A percentile compares a stretch with the other conserved stretches of the same genome.
phyloP scores from a whole-genome alignment of 2,888 invertebrate species.

The Idaea straminata region DNA sequence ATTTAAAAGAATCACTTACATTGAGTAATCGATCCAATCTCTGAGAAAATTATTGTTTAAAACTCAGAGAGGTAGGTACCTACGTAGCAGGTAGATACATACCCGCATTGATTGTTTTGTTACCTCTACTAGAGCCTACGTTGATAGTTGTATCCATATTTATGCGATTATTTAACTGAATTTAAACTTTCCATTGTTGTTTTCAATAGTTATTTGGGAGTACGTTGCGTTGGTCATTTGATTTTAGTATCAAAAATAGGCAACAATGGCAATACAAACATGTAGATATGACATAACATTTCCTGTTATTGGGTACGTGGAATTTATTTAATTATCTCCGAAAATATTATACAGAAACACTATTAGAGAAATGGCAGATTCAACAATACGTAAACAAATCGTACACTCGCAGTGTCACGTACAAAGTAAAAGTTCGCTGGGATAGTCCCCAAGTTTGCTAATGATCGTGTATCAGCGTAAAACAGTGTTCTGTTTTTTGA shows the following conservation, averaged over 20 bases:
- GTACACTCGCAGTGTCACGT: neutral
- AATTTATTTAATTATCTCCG: neutral
- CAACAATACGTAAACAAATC: neutral
- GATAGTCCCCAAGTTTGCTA: slow-evolving; percentile 10
- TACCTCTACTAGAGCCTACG: neutral
- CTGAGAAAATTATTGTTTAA: slow-evolving; percentile 23
- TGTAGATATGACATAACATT: neutral
- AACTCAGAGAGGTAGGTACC: neutral
- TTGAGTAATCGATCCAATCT: slow-evolving; percentile 37
- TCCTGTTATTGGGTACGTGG: neutral
- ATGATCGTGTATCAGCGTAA: slow-evolving; percentile 21
- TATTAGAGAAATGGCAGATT: neutral
- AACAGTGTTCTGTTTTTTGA: neutral
- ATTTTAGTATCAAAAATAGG: neutral
- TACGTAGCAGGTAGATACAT: neutral
- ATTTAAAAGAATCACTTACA: slow-evolving; percentile 36
- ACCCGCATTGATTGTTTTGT: neutral
- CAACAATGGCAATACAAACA: too few species aligned
- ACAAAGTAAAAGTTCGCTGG: neutral
- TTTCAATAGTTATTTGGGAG: slow-evolving; percentile 7
- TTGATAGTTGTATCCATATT: neutral
- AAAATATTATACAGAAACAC: too few species aligned
- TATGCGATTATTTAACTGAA: neutral
- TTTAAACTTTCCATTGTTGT: neutral
- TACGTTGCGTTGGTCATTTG: neutral